Conservation (phyloP, 2,888 invertebrate species). For the Therioaphis trifolii region DNA sequence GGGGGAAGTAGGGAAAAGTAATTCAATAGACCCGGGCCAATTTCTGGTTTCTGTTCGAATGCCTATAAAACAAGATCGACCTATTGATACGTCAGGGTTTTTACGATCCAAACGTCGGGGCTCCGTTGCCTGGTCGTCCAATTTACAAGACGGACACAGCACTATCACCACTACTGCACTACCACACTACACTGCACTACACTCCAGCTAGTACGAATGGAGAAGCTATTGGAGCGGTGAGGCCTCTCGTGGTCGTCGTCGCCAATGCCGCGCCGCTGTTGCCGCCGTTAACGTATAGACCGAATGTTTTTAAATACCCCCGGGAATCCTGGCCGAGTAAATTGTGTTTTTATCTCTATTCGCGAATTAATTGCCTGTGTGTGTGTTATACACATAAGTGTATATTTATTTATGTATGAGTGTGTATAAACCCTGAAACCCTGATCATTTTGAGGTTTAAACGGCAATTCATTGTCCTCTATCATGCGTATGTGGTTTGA, state of each 20-base stretch:
- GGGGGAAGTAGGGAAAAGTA: slow-evolving; percentile 29
- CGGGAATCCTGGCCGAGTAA: slow-evolving; percentile 49
- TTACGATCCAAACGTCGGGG: slow-evolving; percentile 44
- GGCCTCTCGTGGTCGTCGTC: slow-evolving; percentile 27
- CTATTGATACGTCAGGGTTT: slow-evolving; percentile 57
- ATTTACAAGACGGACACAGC: slow-evolving; percentile 36
- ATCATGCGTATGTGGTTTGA: no score
- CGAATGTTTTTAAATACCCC: slow-evolving; percentile 54
- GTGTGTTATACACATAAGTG: neutral
- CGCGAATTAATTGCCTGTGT: slow-evolving; percentile 53
- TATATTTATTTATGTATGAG: neutral
- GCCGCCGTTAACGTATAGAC: neutral
- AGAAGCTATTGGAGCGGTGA: neutral
- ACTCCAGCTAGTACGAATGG: neutral
- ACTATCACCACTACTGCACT: neutral
- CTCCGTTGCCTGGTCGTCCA: slow-evolving; percentile 13
- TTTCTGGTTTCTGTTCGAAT: slow-evolving; percentile 60
- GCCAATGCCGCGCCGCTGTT: neutral
- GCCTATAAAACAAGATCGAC: slow-evolving; percentile 62
- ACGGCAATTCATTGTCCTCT: slow-evolving; percentile 50
- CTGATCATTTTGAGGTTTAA: slow-evolving; percentile 52
- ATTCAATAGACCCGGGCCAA: slow-evolving; percentile 59
- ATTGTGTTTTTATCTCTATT: slow-evolving; percentile 61
- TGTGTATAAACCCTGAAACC: neutral
- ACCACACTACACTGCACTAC: no score